These are phyloP conservation scores for Pseudomyrmex cubaensis DNA, from an alignment of 1,140 invertebrate species.

Conservation along the genomic window DNA sequence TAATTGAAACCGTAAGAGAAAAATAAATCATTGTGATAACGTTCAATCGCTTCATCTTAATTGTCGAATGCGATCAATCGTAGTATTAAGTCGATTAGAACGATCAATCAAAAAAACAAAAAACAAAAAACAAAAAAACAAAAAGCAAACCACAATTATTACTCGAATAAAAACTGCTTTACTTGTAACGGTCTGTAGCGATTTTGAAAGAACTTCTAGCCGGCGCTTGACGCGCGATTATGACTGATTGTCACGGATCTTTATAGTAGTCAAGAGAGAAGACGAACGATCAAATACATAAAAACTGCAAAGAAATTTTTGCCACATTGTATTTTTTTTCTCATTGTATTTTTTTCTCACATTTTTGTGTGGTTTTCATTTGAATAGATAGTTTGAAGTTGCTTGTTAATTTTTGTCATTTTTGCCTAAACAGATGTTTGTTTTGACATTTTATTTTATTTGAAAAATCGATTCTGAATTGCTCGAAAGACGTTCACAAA, in stretches of 20 bases:
- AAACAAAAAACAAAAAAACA: no score
- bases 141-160: no score
- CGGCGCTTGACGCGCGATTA: conserved; percentile 47
- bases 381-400: not conserved
- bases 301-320: conserved; percentile 71
- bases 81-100: conserved; percentile 43
- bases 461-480: not conserved
- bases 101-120: conserved; percentile 8
- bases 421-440: not conserved
- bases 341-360: conserved; percentile 40
- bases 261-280: conserved; percentile 56
- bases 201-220: conserved; percentile 38
- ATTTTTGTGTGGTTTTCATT: not conserved
- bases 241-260: conserved; percentile 63
- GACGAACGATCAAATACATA: conserved; percentile 72
- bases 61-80: conserved; percentile 45
- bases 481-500: not conserved
- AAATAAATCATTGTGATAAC: conserved; percentile 54
- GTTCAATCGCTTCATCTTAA: conserved; percentile 51
- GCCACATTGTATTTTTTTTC: conserved; percentile 47
- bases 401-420: not conserved
- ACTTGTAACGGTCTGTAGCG: conserved; percentile 54
- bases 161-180: conserved; percentile 57
- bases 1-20: conserved; percentile 23
- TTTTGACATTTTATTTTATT: not conserved